Conservation (phyloP, 2,888 invertebrate species). For the Drosophila lutescens region DNA sequence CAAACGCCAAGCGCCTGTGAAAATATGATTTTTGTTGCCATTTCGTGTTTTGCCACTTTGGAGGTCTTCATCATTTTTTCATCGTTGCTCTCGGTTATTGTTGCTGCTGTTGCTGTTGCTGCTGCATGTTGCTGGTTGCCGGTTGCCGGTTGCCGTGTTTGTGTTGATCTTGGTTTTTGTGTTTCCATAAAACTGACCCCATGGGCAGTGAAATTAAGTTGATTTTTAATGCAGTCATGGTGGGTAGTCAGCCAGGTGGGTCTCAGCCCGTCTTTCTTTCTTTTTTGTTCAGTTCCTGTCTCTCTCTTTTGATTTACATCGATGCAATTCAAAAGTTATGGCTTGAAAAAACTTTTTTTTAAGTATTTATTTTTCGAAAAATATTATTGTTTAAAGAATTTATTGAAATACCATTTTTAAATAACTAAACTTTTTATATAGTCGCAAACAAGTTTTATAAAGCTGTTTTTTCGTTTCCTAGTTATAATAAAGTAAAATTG, state of each 20-base stretch:
- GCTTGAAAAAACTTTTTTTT: neutral
- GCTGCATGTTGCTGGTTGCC: constrained; percentile 34
- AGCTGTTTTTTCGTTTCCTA: too few species aligned
- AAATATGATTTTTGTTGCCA: constrained; percentile 81
- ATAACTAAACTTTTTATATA: too few species aligned
- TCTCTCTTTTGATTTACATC: constrained; percentile 27
- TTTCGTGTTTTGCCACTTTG: constrained; percentile 81
- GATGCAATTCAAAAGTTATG: constrained; percentile 6
- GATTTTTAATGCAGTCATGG: constrained; percentile 79
- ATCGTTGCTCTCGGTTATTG: constrained; percentile 36
- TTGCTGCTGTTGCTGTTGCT: constrained; percentile 26
- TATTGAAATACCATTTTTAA: too few species aligned
- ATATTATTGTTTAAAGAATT: too few species aligned
- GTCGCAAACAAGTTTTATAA: too few species aligned
- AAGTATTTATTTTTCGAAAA: too few species aligned
- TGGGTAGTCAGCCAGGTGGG: constrained; percentile 67
- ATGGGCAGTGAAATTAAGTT: constrained; percentile 81
- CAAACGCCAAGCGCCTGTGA: constrained; percentile 81
- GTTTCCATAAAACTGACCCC: constrained; percentile 79
- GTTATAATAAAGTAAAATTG: too few species aligned
- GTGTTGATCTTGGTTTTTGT: constrained; percentile 51
- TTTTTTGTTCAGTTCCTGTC: constrained; percentile 2
- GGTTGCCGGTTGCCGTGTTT: constrained; percentile 38
- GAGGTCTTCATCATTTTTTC: constrained; percentile 78
- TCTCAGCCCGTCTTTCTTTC: constrained; percentile 3